Base-by-base conservation (phyloP, 2,888 invertebrate genomes). In the Athripsodes cinereus region DNA sequence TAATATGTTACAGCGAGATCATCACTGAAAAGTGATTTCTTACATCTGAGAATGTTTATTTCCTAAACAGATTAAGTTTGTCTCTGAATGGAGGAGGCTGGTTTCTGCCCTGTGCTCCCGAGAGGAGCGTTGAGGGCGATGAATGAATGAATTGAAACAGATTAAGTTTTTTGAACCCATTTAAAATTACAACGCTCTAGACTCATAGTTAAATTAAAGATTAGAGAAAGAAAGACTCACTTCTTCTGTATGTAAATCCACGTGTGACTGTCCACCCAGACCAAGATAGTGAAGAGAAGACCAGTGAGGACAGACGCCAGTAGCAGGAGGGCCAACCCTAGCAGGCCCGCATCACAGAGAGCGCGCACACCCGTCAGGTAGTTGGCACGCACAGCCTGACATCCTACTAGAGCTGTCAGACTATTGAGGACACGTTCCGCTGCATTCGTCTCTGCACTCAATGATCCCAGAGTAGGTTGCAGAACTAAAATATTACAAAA, bases 161-260 rank as follows among this genome's bases (percentile, higher is more conserved):
- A n/a, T n/a, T n/a, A n/a, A n/a, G n/a, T n/a, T n/a, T n/a, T n/a
- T n/a, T n/a, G n/a, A n/a, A n/a, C n/a, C n/a, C n/a, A n/a, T n/a
- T n/a, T n/a, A n/a, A n/a, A n/a, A n/a, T n/a, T n/a, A n/a, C n/a
- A n/a, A n/a, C n/a, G n/a, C n/a, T n/a, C n/a, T n/a, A n/a, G n/a
- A n/a, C n/a, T n/a, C n/a, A n/a, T n/a, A n/a, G n/a, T n/a, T n/a
- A n/a, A n/a, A n/a, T n/a, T n/a, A n/a, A n/a, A n/a, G n/a, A n/a
- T n/a, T n/a, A n/a, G n/a, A n/a, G n/a, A n/a, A n/a, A n/a, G n/a
- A n/a, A n/a, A n/a, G n/a, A 31, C 61, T 81, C 76, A 86, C 94
- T 89, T 87, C 75, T 92, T 93, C 69, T 93, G 86, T 65, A 96
- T 94, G 70, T 96, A 94, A 71, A 96, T 95, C 96, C 96, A 96